A percentile compares a stretch with the other conserved stretches of the same genome.
These are phyloP conservation scores for Clarias batrachus DNA, from an alignment of 2,113 vertebrate species.

Conservation along the genomic window DNA sequence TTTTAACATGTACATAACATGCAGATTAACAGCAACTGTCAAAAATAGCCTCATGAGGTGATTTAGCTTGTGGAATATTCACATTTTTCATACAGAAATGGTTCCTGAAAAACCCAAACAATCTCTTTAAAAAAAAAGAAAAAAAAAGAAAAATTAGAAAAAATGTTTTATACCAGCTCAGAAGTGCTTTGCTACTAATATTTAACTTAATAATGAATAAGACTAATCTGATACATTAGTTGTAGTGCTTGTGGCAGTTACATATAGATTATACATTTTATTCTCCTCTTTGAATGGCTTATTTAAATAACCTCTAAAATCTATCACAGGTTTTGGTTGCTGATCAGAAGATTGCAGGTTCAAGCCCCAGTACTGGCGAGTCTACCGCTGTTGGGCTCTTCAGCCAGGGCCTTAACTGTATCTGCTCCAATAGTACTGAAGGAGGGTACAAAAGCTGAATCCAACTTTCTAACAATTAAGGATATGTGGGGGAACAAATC, in stretches of 20 bases:
- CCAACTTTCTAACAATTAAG: too few relatives aligned
- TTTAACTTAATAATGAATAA: not conserved
- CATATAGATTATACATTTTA: not conserved
- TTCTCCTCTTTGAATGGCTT: not conserved
- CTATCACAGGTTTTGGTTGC: not conserved
- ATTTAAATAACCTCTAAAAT: not conserved
- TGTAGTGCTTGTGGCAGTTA: not conserved
- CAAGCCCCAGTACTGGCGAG: too few relatives aligned
- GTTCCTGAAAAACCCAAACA: conserved; percentile 13
- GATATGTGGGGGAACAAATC: too few relatives aligned
- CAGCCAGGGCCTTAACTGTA: too few relatives aligned
- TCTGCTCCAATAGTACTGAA: too few relatives aligned
- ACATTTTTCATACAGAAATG: conserved; percentile 3
- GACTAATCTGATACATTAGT: not conserved
- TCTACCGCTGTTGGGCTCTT: too few relatives aligned
- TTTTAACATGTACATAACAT: conserved; percentile 1
- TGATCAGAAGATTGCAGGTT: too few relatives aligned
- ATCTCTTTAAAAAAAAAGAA: not conserved
- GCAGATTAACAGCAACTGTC: not conserved
- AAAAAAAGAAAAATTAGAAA: too few relatives aligned
- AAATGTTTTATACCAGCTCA: not conserved
- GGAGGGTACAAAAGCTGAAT: too few relatives aligned
- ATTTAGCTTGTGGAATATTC: not conserved
- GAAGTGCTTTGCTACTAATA: not conserved
- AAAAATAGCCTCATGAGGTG: not conserved